Evolutionary conservation across 2,888 invertebrate species (phyloP).

Genomic region (Chrysina gloriosa): DNA sequence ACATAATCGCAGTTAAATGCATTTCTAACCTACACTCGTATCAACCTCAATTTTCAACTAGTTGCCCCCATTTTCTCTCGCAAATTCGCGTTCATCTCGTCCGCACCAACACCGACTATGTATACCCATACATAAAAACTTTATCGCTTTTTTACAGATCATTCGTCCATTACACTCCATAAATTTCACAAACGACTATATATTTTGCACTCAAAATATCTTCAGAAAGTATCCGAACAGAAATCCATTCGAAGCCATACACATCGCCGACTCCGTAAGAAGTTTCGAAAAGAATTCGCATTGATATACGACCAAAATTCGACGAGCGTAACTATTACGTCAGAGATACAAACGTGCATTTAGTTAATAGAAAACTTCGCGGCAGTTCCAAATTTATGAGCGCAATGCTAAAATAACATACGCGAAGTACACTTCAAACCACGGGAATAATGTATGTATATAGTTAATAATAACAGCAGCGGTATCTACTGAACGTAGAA

Average conservation of each 20-base stretch:
- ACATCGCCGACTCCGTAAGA: constrained; percentile 1
- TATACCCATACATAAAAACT: not conserved
- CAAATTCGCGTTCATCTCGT: not conserved
- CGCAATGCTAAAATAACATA: not conserved
- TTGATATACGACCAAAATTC: constrained; percentile 1
- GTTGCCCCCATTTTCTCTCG: too few relatives aligned
- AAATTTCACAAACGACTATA: not conserved
- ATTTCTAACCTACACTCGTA: too few relatives aligned
- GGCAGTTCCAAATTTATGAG: not conserved
- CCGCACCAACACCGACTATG: not conserved
- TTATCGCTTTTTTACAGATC: not conserved
- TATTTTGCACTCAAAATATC: not conserved
- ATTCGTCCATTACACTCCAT: not conserved
- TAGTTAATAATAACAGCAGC: not conserved
- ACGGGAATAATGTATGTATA: not conserved
- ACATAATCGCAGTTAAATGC: not conserved
- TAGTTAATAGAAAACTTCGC: not conserved
- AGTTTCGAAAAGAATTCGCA: not conserved
- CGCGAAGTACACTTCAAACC: not conserved
- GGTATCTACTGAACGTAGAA: too few relatives aligned
- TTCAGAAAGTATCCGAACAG: not conserved
- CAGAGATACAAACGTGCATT: not conserved
- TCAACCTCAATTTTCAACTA: too few relatives aligned
- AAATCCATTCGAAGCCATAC: not conserved
- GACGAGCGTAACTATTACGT: not conserved